Conservation (phyloP, 2,113 vertebrate species). For the human region DNA sequence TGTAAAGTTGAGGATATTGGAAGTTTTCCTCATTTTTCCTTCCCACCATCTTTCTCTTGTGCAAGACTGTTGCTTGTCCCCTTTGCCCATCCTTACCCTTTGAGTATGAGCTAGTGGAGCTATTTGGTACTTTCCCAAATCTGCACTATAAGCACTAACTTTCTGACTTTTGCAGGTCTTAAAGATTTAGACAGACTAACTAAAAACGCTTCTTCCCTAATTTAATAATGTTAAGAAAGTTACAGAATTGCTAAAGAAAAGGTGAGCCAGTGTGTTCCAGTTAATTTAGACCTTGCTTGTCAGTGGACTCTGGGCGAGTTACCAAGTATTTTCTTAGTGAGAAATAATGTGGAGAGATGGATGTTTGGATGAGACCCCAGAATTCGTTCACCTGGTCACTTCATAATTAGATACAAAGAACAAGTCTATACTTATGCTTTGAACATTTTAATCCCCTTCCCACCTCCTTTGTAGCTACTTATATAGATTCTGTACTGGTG, state of each 20-base stretch:
- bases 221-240: not conserved
- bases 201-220: not conserved
- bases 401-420: conserved; percentile 11
- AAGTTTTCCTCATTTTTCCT: not conserved
- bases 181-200: not conserved
- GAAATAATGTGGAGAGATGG: not conserved
- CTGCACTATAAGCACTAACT: not conserved
- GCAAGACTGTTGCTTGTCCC: not conserved
- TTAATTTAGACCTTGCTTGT: not conserved
- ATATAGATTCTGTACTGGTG: not conserved
- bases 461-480: not conserved
- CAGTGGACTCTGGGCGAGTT: not conserved
- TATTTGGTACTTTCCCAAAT: not conserved
- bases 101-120: not conserved
- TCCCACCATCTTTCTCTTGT: not conserved
- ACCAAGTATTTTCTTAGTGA: not conserved
- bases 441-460: not conserved
- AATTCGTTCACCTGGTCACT: not conserved
- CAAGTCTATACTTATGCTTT: not conserved
- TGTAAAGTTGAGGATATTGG: not conserved
- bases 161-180: not conserved
- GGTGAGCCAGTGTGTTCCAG: not conserved
- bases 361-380: not conserved
- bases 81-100: not conserved
- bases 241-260: conserved; percentile 12